Evolutionary conservation across 2,113 vertebrate genomes (phyloP).

Genomic region (Sturnira hondurensis): DNA sequence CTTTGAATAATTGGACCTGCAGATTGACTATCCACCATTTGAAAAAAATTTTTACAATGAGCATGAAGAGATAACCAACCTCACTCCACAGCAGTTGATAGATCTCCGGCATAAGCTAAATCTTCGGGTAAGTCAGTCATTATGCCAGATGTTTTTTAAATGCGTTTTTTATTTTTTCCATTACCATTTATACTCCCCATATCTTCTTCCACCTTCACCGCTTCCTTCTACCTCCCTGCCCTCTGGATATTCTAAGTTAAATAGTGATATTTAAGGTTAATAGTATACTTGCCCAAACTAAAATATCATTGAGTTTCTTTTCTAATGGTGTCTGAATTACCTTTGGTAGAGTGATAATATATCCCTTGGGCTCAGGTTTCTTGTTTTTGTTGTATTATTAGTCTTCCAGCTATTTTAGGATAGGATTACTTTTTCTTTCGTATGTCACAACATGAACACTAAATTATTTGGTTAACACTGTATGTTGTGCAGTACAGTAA

Average conservation of each 20-base stretch:
- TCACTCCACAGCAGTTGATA: slow-evolving; percentile 88
- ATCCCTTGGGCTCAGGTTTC: background rate
- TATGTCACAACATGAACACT: background rate
- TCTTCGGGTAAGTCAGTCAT: slow-evolving; percentile 86
- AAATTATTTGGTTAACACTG: background rate
- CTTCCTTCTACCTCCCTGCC: too few species aligned
- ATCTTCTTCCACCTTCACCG: too few species aligned
- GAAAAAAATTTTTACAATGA: slow-evolving; percentile 99
- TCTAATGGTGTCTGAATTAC: background rate
- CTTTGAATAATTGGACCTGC: slow-evolving; percentile 69
- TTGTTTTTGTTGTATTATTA: slow-evolving; percentile 39
- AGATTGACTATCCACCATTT: slow-evolving; percentile 97
- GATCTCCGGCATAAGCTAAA: slow-evolving; percentile 96
- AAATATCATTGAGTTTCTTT: slow-evolving; percentile 10
- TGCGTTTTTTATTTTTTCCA: too few species aligned
- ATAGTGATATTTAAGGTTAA: background rate
- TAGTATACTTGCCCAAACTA: background rate
- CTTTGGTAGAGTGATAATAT: background rate
- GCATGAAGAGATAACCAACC: slow-evolving; percentile 92
- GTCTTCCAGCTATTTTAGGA: slow-evolving; percentile 7
- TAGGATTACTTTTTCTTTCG: background rate
- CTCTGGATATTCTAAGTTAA: background rate
- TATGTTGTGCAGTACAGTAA: background rate
- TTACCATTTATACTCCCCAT: too few species aligned
- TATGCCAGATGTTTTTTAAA: too few species aligned